These are phyloP conservation scores for Druon quercuslanigerum DNA, from an alignment of 1,140 invertebrate species.

Conservation along the genomic window DNA sequence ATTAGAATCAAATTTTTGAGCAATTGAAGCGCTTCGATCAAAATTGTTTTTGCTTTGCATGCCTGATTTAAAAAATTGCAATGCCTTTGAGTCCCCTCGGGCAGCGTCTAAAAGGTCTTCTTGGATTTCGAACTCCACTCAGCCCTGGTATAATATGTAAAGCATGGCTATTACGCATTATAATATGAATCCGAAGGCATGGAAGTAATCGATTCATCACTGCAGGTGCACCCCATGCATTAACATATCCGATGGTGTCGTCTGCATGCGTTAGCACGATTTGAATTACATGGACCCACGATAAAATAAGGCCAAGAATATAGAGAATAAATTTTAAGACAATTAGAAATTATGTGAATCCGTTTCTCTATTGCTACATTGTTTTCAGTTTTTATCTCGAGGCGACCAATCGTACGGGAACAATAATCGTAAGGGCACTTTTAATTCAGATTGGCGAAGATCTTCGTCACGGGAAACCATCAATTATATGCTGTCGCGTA, in stretches of 20 bases:
- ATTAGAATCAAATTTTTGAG: not conserved
- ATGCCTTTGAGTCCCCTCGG: not conserved
- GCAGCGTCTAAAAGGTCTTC: not conserved
- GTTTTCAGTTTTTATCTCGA: conserved; percentile 43
- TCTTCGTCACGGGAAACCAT: conserved; percentile 15
- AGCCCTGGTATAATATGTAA: conserved; percentile 4
- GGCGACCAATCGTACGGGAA: conserved; percentile 36
- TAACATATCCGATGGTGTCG: conserved; percentile 66
- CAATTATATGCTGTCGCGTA: conserved; percentile 4
- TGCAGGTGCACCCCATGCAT: conserved; percentile 66
- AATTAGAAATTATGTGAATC: conserved; percentile 44
- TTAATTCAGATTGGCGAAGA: conserved; percentile 10
- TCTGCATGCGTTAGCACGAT: conserved; percentile 57
- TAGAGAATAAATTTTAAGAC: conserved; percentile 38
- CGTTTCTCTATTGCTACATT: conserved; percentile 46
- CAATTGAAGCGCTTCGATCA: not conserved
- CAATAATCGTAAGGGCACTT: conserved; percentile 33
- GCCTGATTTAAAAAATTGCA: conserved; percentile 7
- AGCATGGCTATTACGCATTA: conserved; percentile 16
- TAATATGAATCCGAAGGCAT: conserved; percentile 14
- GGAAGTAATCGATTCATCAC: conserved; percentile 70
- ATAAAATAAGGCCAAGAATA: conserved; percentile 43
- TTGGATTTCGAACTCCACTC: no score
- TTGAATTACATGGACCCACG: conserved; percentile 54
- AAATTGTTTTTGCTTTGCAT: not conserved